Evolutionary conservation across 2,113 vertebrate genomes (phyloP), one percentile per base, ranked within the genome.

Genomic region (Haliaeetus leucogaster): DNA sequence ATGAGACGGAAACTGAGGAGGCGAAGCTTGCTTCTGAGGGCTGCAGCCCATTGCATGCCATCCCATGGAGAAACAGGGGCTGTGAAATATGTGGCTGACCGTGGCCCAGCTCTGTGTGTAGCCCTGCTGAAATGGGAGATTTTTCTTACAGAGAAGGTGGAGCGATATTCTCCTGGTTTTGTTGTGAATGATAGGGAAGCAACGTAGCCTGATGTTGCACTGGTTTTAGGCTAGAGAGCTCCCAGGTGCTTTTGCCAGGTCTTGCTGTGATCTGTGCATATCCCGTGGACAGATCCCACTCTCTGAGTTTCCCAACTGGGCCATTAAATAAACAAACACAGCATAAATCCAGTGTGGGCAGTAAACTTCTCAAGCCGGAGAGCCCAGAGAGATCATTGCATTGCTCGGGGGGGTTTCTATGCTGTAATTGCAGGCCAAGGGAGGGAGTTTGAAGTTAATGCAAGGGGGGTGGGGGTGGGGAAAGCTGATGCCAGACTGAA

Each of bases 171-270:
- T 59, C 52, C 34, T 4, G 0, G 13, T 48, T 50, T 34, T 2
- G 2, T 29, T 52, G 65, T 32, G 55, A 50, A 2, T 7, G 55
- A 19, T 4, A 15, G 16, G 42, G 43, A 25, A 67, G 65, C 12
- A 40, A 6, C 0, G 0, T 32, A 30, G 36, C 34, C 76, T 61
- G 63, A 36, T 0, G 0, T 80, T 58, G 84, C 32, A 0, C 47
- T 52, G 56, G 10, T 15, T 65, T 62, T 53, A 74, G 42, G 36
- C 20, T 65, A 18, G 40, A 48, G 58, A 38, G 65, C 45, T 76
- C 61, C 52, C 36, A 40, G 62, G 53, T 0, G 0, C 40, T 86
- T 38, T 30, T 11, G 5, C 17, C 17, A 19, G 32, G 43, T 59
- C 56, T 73, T 65, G 45, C 65, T 58, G 65, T 32, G 29, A 30